phyloP scores from a whole-genome alignment of 2,113 vertebrate species.

The Etia nguti region DNA sequence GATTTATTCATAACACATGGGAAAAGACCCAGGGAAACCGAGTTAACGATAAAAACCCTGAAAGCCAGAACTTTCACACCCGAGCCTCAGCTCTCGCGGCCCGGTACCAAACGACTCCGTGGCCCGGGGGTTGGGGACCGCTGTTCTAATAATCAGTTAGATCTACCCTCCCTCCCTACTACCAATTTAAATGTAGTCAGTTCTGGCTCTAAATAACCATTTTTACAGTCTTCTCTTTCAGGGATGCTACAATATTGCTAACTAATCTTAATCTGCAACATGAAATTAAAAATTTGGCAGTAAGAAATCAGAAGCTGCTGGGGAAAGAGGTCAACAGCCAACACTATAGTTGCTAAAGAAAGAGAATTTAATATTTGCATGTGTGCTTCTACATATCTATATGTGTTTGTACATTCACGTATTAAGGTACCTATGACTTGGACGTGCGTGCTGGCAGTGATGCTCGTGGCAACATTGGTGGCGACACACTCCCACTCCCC shows the following conservation, averaged over 20 bases:
- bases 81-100: too few relatives aligned
- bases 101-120: too few relatives aligned
- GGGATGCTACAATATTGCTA: neutral
- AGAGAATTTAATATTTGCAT: neutral
- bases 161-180: rapidly evolving
- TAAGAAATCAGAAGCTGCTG: neutral
- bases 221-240: neutral
- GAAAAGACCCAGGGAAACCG: too few relatives aligned
- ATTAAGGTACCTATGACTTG: constrained; percentile 85
- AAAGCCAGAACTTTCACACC: too few relatives aligned
- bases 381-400: neutral
- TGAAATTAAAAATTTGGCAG: neutral
- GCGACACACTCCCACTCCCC: constrained; percentile 98
- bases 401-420: neutral
- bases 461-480: constrained; percentile 96
- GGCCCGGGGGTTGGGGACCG: too few relatives aligned
- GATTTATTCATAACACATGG: too few relatives aligned
- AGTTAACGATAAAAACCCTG: too few relatives aligned
- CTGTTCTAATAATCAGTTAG: neutral
- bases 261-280: neutral
- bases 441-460: constrained; percentile 98
- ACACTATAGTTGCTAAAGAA: neutral
- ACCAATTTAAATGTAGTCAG: neutral
- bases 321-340: neutral
- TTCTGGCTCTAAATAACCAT: neutral